Percentiles rank a stretch among this genome's conserved stretches.
These are phyloP conservation scores for Pampus argenteus DNA, from an alignment of 2,797 vertebrate species.

Conservation along the genomic window DNA sequence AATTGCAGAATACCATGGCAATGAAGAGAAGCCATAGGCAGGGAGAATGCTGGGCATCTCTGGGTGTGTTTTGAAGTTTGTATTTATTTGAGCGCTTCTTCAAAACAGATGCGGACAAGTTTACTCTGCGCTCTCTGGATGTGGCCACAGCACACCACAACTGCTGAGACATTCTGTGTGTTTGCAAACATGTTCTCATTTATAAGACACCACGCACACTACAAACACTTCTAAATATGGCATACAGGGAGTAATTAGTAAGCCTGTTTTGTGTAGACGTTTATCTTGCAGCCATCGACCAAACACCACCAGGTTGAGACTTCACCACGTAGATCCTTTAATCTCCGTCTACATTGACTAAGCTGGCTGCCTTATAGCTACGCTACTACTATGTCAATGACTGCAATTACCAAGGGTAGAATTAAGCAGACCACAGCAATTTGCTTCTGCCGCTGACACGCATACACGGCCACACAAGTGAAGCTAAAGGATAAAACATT, in stretches of 20 bases:
- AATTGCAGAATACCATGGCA: slow-evolving; percentile 71
- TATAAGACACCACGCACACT: slow-evolving; percentile 54
- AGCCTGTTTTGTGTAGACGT: slow-evolving; percentile 43
- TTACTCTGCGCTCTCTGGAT: slow-evolving; percentile 58
- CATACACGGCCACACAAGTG: slow-evolving; percentile 56
- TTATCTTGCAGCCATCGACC: slow-evolving; percentile 47
- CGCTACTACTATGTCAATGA: slow-evolving; percentile 67
- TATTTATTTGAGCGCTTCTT: slow-evolving; percentile 67
- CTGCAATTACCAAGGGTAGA: slow-evolving; percentile 75
- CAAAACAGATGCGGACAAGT: slow-evolving; percentile 66
- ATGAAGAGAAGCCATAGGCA: slow-evolving; percentile 61
- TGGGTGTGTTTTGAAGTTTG: slow-evolving; percentile 61
- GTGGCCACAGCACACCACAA: slow-evolving; percentile 53
- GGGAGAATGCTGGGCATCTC: slow-evolving; percentile 45
- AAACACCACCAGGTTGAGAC: slow-evolving; percentile 55
- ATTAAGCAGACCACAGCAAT: slow-evolving; percentile 76
- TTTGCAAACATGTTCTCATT: slow-evolving; percentile 65
- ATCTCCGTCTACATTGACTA: slow-evolving; percentile 58
- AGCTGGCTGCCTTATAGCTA: slow-evolving; percentile 62
- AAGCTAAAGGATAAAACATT: slow-evolving; percentile 16
- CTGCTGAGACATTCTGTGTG: slow-evolving; percentile 62
- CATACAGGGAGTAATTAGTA: slow-evolving; percentile 52
- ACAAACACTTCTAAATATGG: slow-evolving; percentile 65
- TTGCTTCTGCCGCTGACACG: slow-evolving; percentile 56
- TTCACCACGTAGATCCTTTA: slow-evolving; percentile 50